Percentiles rank a stretch among this genome's conserved stretches.
Evolutionary conservation across 2,113 vertebrate genomes (phyloP).

Genomic region (Podarcis cretensis): DNA sequence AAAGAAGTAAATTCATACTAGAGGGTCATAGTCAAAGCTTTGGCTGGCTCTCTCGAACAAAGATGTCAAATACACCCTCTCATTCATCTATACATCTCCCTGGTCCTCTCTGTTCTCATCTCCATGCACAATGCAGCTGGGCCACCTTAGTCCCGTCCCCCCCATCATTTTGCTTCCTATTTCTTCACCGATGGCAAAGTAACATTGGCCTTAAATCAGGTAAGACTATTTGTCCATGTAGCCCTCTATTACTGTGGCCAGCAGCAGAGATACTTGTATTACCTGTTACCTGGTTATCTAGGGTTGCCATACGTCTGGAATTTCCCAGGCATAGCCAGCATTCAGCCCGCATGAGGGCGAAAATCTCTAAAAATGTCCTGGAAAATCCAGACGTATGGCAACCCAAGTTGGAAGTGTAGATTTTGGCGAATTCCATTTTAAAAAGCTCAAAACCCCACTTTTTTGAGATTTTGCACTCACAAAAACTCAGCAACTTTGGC

Average conservation of each 20-base stretch:
- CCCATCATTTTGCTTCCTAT: background rate
- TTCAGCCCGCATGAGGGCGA: no score
- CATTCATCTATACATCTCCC: background rate
- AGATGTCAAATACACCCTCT: background rate
- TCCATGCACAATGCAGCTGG: background rate
- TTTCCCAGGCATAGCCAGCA: no score
- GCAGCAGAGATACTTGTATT: background rate
- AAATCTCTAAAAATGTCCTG: no score
- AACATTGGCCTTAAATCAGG: background rate
- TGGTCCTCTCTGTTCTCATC: background rate
- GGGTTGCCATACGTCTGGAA: no score
- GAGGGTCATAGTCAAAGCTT: background rate
- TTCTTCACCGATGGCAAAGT: background rate
- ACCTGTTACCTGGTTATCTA: background rate
- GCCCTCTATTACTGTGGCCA: background rate
- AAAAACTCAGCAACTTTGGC: no score
- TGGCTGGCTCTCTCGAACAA: background rate
- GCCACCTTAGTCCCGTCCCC: background rate
- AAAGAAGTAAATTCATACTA: background rate
- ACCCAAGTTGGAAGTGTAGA: no score
- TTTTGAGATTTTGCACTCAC: no score
- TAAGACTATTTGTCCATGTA: background rate
- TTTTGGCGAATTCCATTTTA: no score
- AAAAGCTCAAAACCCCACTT: no score
- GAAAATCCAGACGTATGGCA: no score